Evolutionary conservation across 2,113 vertebrate genomes (phyloP).

Genomic region (Plecotus auritus): DNA sequence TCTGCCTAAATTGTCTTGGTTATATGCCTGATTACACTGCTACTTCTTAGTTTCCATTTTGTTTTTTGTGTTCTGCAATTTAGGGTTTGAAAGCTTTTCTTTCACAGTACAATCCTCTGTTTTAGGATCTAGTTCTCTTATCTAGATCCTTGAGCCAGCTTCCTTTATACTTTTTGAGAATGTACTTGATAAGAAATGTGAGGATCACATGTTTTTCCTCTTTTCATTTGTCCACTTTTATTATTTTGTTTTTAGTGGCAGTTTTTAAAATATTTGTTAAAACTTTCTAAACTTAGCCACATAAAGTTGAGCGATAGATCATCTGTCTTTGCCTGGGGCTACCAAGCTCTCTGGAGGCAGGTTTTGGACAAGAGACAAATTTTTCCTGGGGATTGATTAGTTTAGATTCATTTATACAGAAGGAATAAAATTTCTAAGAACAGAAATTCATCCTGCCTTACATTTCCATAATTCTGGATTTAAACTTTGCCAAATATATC

Average conservation of each 20-base stretch:
- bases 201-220: not conserved
- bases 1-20: not conserved
- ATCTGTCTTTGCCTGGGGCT: not conserved
- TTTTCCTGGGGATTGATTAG: constrained; percentile 23
- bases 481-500: constrained; percentile 10
- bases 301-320: constrained; percentile 28
- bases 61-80: not conserved
- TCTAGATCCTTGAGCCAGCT: not conserved
- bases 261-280: constrained; percentile 16
- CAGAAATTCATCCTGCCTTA: not conserved
- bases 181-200: constrained; percentile 37
- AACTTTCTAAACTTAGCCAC: constrained; percentile 42
- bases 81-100: not conserved
- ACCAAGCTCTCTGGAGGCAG: not conserved
- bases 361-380: not conserved
- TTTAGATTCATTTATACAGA: not conserved
- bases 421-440: constrained; percentile 12
- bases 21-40: not conserved
- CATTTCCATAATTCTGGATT: constrained; percentile 23
- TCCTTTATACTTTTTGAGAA: not conserved
- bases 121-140: not conserved
- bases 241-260: constrained; percentile 6
- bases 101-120: not conserved
- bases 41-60: constrained; percentile 2
- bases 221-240: not conserved